Evolutionary conservation across 2,113 vertebrate species (phyloP).

Genomic region (Caranx melampygus): DNA sequence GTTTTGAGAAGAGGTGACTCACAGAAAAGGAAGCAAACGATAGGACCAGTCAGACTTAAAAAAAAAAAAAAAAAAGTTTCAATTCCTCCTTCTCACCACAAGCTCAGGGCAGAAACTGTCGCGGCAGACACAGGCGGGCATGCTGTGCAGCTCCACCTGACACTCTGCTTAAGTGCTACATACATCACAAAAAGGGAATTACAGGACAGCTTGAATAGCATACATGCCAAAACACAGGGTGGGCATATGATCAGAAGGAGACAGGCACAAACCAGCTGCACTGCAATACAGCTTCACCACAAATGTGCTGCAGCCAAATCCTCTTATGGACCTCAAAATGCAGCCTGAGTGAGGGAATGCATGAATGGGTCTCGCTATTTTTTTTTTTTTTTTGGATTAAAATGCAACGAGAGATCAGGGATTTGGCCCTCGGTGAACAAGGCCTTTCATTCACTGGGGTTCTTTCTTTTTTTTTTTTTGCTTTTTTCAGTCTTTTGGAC

Average conservation of each 20-base stretch:
- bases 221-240: not conserved
- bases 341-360: conserved; percentile 33
- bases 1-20: conserved; percentile 26
- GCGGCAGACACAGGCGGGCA: not conserved
- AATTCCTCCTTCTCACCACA: conserved; percentile 18
- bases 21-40: conserved; percentile 26
- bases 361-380: conserved; percentile 58
- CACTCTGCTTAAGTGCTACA: not conserved
- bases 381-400: conserved; percentile 49
- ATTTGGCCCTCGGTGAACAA: conserved; percentile 54
- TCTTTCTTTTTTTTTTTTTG: not conserved
- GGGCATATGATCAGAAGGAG: conserved; percentile 15
- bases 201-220: not conserved
- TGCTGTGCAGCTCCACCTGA: not conserved
- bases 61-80: too few species aligned
- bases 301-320: conserved; percentile 56
- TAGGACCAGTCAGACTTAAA: not conserved
- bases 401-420: conserved; percentile 54
- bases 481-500: conserved; percentile 1
- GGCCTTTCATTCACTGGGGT: conserved; percentile 54
- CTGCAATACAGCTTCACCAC: conserved; percentile 24
- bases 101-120: not conserved
- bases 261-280: conserved; percentile 26
- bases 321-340: conserved; percentile 54
- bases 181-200: not conserved